A percentile compares a stretch with the other conserved stretches of the same genome.
Evolutionary conservation across 2,113 vertebrate genomes (phyloP).

Genomic region (Naja naja): DNA sequence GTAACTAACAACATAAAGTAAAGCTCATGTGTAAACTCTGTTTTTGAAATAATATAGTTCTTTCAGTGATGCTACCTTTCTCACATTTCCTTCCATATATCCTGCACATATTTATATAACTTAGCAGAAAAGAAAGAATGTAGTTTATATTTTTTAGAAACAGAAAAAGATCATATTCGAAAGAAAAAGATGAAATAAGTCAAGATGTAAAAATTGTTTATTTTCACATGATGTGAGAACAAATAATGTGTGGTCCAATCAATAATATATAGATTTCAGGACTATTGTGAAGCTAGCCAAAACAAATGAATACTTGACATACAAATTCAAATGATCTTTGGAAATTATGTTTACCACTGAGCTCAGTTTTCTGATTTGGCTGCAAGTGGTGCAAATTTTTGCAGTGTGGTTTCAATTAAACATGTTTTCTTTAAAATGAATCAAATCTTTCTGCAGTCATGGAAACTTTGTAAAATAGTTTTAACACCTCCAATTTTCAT

Average conservation of each 20-base stretch:
- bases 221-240: background rate
- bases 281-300: conserved; percentile 2
- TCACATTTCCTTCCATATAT: background rate
- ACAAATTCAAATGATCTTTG: conserved; percentile 8
- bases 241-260: conserved; percentile 17
- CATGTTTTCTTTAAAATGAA: conserved; percentile 28
- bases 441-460: background rate
- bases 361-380: conserved; percentile 28
- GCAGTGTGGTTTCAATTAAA: background rate
- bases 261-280: background rate
- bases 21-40: background rate
- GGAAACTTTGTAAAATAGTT: background rate
- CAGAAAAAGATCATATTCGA: background rate
- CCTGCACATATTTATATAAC: background rate
- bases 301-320: conserved; percentile 24
- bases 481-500: background rate
- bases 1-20: background rate
- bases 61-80: background rate
- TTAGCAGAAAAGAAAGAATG: background rate
- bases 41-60: background rate
- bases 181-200: background rate
- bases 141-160: background rate
- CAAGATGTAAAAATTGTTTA: background rate
- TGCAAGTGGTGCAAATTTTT: background rate
- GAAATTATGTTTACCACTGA: conserved; percentile 11